phyloP scores from a whole-genome alignment of 2,797 vertebrate genomes.

The Graptemys geographica region DNA sequence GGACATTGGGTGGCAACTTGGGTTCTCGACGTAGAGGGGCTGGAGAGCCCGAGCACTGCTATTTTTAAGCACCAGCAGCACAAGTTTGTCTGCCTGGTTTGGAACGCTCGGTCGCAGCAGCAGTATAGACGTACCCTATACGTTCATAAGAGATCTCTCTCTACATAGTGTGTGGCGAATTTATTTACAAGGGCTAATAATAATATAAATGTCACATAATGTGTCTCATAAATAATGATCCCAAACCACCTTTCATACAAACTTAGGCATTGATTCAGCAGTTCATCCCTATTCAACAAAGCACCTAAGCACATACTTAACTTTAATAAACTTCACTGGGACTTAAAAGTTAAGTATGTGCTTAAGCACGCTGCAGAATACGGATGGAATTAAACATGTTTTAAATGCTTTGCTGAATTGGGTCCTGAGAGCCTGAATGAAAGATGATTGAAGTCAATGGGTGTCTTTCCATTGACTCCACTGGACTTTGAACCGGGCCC shows the following conservation, averaged over 20 bases:
- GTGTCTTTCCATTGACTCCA: not conserved
- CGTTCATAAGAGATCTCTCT: not conserved
- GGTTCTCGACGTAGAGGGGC: no score
- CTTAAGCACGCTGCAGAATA: constrained; percentile 6
- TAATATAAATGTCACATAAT: not conserved
- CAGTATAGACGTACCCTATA: no score
- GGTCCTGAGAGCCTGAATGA: not conserved
- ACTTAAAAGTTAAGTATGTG: not conserved
- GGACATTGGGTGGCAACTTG: no score
- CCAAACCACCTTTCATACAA: not conserved
- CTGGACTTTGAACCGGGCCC: not conserved
- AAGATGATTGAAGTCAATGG: not conserved
- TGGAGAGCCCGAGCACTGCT: no score
- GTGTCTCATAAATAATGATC: not conserved
- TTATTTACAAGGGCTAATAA: not conserved
- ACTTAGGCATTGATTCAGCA: not conserved
- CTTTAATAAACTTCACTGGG: not conserved
- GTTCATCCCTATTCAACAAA: not conserved
- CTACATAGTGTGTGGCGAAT: not conserved
- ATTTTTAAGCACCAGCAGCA: no score
- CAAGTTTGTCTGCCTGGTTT: no score
- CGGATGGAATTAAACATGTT: not conserved
- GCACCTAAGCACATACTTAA: not conserved
- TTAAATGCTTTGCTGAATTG: not conserved
- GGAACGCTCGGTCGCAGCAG: no score